A percentile compares a stretch with the other conserved stretches of the same genome.
Conservation (phyloP, 2,888 invertebrate genomes). For the Tenthredo mesomela region DNA sequence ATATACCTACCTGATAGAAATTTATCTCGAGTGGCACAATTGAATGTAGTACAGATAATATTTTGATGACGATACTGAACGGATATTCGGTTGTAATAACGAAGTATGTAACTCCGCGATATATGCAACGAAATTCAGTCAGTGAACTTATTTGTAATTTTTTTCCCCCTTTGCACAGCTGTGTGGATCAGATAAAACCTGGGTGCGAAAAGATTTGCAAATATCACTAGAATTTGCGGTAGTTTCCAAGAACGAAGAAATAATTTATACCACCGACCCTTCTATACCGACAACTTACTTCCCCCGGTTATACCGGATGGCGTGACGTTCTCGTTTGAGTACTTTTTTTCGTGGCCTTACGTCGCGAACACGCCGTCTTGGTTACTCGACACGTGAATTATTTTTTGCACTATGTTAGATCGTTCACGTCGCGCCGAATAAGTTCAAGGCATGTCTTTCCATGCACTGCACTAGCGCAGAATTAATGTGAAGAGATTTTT, state of each 20-base stretch:
- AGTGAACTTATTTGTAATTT: background rate
- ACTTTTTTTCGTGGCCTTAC: background rate
- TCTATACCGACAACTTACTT: conserved; percentile 21
- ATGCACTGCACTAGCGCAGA: background rate
- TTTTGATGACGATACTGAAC: background rate
- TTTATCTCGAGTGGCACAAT: background rate
- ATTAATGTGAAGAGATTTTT: background rate
- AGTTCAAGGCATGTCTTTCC: background rate
- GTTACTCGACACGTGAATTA: conserved; percentile 33
- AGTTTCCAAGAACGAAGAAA: conserved; percentile 33
- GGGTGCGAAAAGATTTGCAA: conserved; percentile 9
- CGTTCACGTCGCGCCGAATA: background rate
- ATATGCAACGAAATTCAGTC: background rate
- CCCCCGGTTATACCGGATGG: conserved; percentile 34
- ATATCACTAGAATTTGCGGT: conserved; percentile 5
- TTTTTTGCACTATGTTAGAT: conserved; percentile 14
- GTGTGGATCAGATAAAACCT: background rate
- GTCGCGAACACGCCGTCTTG: conserved; percentile 8
- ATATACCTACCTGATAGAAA: background rate
- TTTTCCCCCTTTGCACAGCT: background rate
- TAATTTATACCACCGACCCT: conserved; percentile 33
- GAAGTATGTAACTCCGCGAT: background rate
- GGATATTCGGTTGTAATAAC: background rate
- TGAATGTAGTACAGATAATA: background rate
- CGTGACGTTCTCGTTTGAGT: conserved; percentile 5